Percentiles rank a stretch among this genome's conserved stretches.
Conservation (phyloP, 2,113 vertebrate species). For the Atrichornis clamosus region DNA sequence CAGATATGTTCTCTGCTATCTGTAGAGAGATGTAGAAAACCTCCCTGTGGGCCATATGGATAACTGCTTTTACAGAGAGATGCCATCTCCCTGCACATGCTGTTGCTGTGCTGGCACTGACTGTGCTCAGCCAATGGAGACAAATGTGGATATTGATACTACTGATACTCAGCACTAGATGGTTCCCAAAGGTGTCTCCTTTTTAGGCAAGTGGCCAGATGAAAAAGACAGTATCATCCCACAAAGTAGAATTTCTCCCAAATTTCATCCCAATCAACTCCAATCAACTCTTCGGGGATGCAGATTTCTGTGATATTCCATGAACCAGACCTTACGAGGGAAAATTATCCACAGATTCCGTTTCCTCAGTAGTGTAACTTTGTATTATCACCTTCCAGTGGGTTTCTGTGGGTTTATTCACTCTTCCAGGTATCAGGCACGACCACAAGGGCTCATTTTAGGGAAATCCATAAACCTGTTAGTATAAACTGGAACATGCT, state of each 20-base stretch:
- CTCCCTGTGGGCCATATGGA: not conserved
- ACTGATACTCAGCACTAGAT: not conserved
- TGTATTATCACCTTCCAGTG: not conserved
- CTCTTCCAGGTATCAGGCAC: not conserved
- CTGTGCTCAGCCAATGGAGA: not conserved
- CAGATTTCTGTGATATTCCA: not conserved
- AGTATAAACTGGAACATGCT: not conserved
- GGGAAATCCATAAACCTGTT: not conserved
- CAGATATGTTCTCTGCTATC: not conserved
- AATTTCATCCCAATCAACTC: not conserved
- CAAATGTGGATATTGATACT: not conserved
- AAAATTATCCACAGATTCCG: not conserved
- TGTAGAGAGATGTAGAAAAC: not conserved
- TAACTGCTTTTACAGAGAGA: not conserved
- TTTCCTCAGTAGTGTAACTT: not conserved
- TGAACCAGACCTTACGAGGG: not conserved
- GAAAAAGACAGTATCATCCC: not conserved
- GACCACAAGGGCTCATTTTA: not conserved
- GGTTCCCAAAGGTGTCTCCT: not conserved
- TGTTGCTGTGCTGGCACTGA: not conserved
- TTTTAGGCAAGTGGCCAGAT: not conserved
- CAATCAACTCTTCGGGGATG: not conserved
- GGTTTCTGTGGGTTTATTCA: not conserved
- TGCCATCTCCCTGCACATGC: not conserved
- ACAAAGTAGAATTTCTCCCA: not conserved